These are phyloP conservation scores for Plodia interpunctella DNA, from an alignment of 1,140 invertebrate species.

Conservation along the genomic window DNA sequence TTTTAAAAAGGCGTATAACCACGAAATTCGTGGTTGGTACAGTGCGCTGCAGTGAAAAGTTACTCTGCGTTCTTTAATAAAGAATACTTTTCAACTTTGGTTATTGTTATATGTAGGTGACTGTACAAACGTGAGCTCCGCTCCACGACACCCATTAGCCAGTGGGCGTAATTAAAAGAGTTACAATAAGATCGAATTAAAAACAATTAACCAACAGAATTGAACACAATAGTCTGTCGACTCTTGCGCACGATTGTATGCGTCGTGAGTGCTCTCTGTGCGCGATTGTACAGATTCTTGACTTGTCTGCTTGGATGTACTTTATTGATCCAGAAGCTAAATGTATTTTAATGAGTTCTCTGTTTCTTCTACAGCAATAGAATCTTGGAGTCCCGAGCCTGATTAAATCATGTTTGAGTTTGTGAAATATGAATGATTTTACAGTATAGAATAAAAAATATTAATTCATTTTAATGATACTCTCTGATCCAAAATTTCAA, in stretches of 20 bases:
- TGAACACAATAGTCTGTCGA: conserved; percentile 52
- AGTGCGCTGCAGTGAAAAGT: too few relatives aligned
- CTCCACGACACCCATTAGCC: conserved; percentile 40
- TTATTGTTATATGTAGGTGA: conserved; percentile 13
- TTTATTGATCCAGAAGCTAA: not conserved
- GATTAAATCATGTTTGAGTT: too few relatives aligned
- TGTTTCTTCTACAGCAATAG: too few relatives aligned
- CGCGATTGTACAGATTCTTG: not conserved
- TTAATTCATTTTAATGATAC: not conserved
- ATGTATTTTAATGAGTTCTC: too few relatives aligned
- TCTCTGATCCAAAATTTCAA: not conserved
- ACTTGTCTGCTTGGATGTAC: not conserved
- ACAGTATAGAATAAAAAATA: too few relatives aligned
- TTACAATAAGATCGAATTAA: conserved; percentile 66
- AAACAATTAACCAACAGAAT: conserved; percentile 69
- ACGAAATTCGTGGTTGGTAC: too few relatives aligned
- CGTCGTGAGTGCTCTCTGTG: not conserved
- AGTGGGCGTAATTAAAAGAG: conserved; percentile 68
- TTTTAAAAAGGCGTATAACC: too few relatives aligned
- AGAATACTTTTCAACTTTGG: too few relatives aligned
- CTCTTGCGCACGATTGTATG: conserved; percentile 37
- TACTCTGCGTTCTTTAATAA: too few relatives aligned
- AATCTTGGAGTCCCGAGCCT: too few relatives aligned
- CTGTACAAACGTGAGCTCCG: conserved; percentile 32
- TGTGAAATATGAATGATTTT: too few relatives aligned